phyloP scores from a whole-genome alignment of 1,140 invertebrate species.

The Dysdera silvatica region DNA sequence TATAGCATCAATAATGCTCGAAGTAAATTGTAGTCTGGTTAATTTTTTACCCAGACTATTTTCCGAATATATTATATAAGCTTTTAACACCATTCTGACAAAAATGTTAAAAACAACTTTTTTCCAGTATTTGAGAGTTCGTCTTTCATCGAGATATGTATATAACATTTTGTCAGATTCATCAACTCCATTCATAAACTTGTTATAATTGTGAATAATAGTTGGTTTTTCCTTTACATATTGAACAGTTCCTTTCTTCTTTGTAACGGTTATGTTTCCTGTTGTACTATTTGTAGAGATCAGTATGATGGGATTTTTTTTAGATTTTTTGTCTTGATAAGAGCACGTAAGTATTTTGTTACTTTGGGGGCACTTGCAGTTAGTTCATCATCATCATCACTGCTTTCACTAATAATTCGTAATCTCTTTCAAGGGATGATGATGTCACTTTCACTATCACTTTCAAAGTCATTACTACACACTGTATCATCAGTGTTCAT shows the following conservation, averaged over 20 bases:
- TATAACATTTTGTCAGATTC: neutral
- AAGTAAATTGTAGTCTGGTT: conserved; percentile 1
- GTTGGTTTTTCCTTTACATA: conserved; percentile 11
- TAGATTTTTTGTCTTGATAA: too few relatives aligned
- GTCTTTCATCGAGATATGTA: conserved; percentile 1
- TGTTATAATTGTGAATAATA: conserved; percentile 10
- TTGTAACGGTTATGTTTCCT: conserved; percentile 12
- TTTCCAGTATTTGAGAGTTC: conserved; percentile 7
- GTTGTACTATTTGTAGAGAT: conserved; percentile 3
- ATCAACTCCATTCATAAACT: conserved; percentile 1
- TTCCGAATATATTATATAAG: conserved; percentile 3
- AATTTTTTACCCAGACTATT: conserved; percentile 1
- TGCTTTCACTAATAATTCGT: too few relatives aligned
- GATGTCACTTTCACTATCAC: too few relatives aligned
- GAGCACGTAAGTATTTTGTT: too few relatives aligned
- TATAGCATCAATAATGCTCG: neutral
- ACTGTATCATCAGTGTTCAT: too few relatives aligned
- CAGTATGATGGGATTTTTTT: too few relatives aligned
- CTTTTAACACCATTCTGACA: neutral
- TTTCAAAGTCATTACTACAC: too few relatives aligned
- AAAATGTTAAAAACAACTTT: conserved; percentile 2
- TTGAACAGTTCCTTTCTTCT: conserved; percentile 9
- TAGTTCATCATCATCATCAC: too few relatives aligned
- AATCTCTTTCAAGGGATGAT: too few relatives aligned
- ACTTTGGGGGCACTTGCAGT: too few relatives aligned